A percentile compares a stretch with the other conserved stretches of the same genome.
Evolutionary conservation across 2,113 vertebrate genomes (phyloP).

Genomic region (Donacobius atricapilla): DNA sequence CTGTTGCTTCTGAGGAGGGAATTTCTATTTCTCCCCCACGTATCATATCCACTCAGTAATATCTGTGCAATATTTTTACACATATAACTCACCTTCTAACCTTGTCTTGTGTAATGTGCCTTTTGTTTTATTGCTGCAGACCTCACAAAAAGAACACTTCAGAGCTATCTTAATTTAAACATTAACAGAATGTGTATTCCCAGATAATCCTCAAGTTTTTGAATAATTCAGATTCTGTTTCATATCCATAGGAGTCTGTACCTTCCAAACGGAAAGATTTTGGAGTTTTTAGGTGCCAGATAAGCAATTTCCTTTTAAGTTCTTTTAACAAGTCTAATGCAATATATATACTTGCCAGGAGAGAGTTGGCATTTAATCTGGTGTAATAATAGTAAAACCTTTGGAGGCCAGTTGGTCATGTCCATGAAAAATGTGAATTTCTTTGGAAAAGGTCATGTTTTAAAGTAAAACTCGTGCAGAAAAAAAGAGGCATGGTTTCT

Average conservation of each 20-base stretch:
- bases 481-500: rapidly evolving
- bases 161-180: neutral
- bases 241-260: neutral
- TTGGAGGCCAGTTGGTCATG: neutral
- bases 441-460: neutral
- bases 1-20: rapidly evolving
- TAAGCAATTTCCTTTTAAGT: neutral
- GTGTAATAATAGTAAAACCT: neutral
- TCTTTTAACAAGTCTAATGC: neutral
- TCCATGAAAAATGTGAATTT: neutral
- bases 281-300: neutral
- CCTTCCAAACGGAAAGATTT: neutral
- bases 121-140: neutral
- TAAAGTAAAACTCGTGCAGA: neutral
- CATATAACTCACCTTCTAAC: neutral
- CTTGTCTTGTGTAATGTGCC: neutral
- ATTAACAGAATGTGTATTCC: neutral
- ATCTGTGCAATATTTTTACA: neutral
- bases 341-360: neutral
- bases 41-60: neutral
- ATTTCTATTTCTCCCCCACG: neutral
- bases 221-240: neutral
- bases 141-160: neutral
- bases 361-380: neutral
- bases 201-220: neutral